Evolutionary conservation across 2,797 vertebrate species (phyloP), one percentile per base, ranked within the genome.

Genomic region (Thamnophis elegans): DNA sequence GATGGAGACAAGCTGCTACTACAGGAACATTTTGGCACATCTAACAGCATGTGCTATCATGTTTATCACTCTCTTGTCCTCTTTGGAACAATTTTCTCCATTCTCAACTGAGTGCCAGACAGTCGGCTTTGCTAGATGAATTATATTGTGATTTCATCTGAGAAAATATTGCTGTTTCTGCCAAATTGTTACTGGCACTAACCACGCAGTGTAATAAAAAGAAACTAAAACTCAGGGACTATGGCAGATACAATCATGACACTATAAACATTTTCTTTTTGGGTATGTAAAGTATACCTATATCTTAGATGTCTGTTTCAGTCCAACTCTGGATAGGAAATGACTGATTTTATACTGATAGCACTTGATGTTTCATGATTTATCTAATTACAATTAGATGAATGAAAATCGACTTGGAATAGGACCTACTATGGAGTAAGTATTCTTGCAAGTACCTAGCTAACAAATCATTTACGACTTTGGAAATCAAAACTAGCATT

Each of bases 131-230:
- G 51, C 32, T 92, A 73, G 53, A 73, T 86, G 47, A 51, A 28
- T 58, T 58, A 58, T 13, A 68, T 56, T 87, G 59, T 90, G 36
- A 87, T 92, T 87, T 92, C 89, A 53, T 14, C 26, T 32, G 42
- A 65, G 62, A 89, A 55, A 36, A 73, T 78, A 59, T 90, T 82
- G 55, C 55, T 59, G 3, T 16, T 54, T 10, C 55, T 90, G 89
- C 92, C 92, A 93, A 92, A 73, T 22, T 22, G 82, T 73, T 73
- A 73, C 20, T 93, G 89, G 62, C 90, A 88, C 62, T 32, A 87
- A 60, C 55, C 32, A 54, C 22, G 65, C 53, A 87, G 51, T 92
- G 62, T 36, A 47, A 78, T 8, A 56, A 47, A 14, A 47, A 73
- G 9, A 90, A 86, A n/a, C 54, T n/a, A 53, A 56, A 89, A 82